Percentiles rank a stretch among this genome's conserved stretches.
These are phyloP conservation scores for Achroia grisella DNA, from an alignment of 1,140 invertebrate species.

Conservation along the genomic window DNA sequence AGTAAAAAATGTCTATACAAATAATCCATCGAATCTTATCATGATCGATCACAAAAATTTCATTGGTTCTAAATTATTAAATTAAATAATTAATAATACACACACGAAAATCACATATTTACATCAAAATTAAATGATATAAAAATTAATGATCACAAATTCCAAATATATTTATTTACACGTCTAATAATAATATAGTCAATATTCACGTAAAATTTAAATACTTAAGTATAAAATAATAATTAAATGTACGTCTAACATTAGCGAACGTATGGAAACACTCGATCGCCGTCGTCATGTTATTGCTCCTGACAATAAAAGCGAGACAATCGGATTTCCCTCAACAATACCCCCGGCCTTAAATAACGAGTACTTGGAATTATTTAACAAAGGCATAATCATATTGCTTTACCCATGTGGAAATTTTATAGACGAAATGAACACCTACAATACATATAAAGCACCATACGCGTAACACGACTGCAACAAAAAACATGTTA, in stretches of 20 bases:
- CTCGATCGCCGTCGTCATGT: slow-evolving; percentile 7
- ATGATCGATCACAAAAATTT: slow-evolving; percentile 28
- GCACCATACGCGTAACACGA: slow-evolving; percentile 57
- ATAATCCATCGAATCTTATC: slow-evolving; percentile 32
- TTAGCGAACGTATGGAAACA: slow-evolving; percentile 15
- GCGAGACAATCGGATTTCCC: slow-evolving; percentile 23
- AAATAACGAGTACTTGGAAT: slow-evolving; percentile 8
- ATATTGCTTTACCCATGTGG: slow-evolving; percentile 26
- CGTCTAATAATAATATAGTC: slow-evolving; percentile 8
- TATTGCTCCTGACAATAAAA: slow-evolving; percentile 26
- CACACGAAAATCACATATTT: slow-evolving; percentile 62
- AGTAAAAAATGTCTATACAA: slow-evolving; percentile 56
- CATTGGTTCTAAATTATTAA: slow-evolving; percentile 20
- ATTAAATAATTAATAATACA: slow-evolving; percentile 35
- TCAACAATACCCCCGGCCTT: slow-evolving; percentile 4
- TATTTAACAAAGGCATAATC: slow-evolving; percentile 14
- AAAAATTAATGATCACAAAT: slow-evolving; percentile 50
- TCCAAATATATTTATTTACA: slow-evolving; percentile 57
- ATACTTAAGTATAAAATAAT: slow-evolving; percentile 23
- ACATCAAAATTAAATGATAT: slow-evolving; percentile 44
- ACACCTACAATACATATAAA: slow-evolving; percentile 35
- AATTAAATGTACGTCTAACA: slow-evolving; percentile 7
- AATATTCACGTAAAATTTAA: slow-evolving; percentile 7
- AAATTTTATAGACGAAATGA: slow-evolving; percentile 14
- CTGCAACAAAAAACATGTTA: slow-evolving; percentile 37